Evolutionary conservation across 2,797 vertebrate genomes (phyloP).

Genomic region (Acrossocheilus fasciatus): DNA sequence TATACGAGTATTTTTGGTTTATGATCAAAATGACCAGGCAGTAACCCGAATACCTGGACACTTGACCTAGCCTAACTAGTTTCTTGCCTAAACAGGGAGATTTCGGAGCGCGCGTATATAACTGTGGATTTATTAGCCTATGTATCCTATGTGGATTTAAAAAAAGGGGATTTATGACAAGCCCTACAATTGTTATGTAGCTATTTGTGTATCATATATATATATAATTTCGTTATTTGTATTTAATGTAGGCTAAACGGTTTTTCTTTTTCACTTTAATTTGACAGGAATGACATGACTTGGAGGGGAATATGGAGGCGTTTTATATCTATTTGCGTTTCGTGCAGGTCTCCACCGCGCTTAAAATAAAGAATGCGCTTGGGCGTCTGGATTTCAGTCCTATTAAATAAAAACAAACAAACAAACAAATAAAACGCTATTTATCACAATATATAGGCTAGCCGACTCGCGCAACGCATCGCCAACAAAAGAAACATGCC

Average conservation of each 20-base stretch:
- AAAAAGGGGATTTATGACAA: not conserved
- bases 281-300: not conserved
- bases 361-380: not conserved
- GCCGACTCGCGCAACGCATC: not conserved
- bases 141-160: not conserved
- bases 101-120: not conserved
- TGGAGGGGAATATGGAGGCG: not conserved
- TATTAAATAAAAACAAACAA: not conserved
- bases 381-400: not conserved
- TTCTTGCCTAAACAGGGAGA: not conserved
- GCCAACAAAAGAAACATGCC: not conserved
- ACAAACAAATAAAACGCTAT: not conserved
- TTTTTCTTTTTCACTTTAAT: not conserved
- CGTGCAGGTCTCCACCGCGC: not conserved
- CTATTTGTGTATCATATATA: no score
- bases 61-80: not conserved
- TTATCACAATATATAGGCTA: not conserved
- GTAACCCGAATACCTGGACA: not conserved
- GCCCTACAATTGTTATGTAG: not conserved
- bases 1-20: not conserved
- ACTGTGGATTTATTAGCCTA: not conserved
- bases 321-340: not conserved
- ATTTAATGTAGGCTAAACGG: not conserved
- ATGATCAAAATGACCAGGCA: not conserved
- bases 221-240: not conserved